Evolutionary conservation across 2,888 invertebrate genomes (phyloP).

Genomic region (Chrysolina americana): DNA sequence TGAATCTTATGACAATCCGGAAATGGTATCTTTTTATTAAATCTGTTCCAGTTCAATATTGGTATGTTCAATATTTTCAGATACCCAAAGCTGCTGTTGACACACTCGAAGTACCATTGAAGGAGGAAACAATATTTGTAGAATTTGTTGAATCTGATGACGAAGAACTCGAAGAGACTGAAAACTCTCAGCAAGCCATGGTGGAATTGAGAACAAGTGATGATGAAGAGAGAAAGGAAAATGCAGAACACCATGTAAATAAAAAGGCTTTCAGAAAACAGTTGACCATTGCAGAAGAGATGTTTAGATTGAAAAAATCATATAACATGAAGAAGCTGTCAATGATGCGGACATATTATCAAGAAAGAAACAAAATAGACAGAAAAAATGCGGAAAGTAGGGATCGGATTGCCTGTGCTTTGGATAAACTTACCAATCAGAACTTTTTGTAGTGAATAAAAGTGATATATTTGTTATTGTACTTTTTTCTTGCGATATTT

Average conservation of each 20-base stretch:
- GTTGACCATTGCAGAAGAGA: not conserved
- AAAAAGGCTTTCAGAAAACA: not conserved
- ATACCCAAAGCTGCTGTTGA: no score
- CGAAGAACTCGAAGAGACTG: not conserved
- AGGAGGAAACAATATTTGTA: not conserved
- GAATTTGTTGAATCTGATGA: not conserved
- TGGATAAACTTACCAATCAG: not conserved
- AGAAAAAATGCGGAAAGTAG: not conserved
- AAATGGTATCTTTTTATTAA: not conserved
- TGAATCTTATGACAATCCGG: not conserved
- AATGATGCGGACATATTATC: not conserved
- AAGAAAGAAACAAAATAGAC: not conserved
- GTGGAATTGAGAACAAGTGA: not conserved
- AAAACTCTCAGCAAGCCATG: no score
- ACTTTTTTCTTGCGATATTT: not conserved
- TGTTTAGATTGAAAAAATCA: not conserved
- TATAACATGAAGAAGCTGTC: not conserved
- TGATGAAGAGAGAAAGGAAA: not conserved
- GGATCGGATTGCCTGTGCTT: not conserved
- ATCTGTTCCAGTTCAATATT: not conserved
- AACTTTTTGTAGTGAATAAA: no score
- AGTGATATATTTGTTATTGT: not conserved
- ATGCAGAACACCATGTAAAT: not conserved
- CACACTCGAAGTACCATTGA: not conserved
- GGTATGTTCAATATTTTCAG: no score